Conservation (phyloP, 2,888 invertebrate species). For the Cerceris ruficornis region DNA sequence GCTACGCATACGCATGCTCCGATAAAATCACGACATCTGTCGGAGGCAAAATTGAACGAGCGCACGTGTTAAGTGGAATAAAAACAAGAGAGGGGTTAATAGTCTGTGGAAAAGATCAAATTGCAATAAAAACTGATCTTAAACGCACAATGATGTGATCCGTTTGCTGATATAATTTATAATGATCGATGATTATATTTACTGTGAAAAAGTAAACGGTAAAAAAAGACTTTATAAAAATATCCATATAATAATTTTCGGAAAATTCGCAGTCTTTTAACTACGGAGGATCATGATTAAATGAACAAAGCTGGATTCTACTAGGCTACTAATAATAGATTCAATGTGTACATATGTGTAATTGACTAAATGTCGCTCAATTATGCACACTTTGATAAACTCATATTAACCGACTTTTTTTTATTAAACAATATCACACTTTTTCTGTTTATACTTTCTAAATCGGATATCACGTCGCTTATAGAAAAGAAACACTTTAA, state of each 20-base stretch:
- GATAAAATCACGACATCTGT: slow-evolving; percentile 7
- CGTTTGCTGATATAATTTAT: too few species aligned
- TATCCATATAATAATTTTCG: too few species aligned
- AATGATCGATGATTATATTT: not conserved
- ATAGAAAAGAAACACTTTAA: too few species aligned
- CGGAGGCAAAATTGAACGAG: not conserved
- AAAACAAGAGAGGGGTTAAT: slow-evolving; percentile 1
- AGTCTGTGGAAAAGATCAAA: not conserved
- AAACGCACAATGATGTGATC: too few species aligned
- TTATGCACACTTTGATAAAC: not conserved
- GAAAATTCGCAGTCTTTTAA: too few species aligned
- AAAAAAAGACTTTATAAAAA: not conserved
- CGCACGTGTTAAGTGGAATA: slow-evolving; percentile 6
- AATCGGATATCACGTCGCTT: too few species aligned
- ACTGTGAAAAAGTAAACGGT: not conserved
- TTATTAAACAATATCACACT: not conserved
- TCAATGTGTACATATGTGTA: too few species aligned
- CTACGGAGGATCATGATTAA: not conserved
- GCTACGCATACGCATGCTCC: slow-evolving; percentile 47
- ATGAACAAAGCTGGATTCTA: not conserved
- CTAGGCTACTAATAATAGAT: too few species aligned
- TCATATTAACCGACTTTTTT: not conserved
- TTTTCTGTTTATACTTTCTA: not conserved
- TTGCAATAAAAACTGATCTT: not conserved
- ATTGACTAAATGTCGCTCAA: too few species aligned